Evolutionary conservation across 2,888 invertebrate species (phyloP), one percentile per base, ranked within the genome.

Genomic region (Eupithecia pulchellata): DNA sequence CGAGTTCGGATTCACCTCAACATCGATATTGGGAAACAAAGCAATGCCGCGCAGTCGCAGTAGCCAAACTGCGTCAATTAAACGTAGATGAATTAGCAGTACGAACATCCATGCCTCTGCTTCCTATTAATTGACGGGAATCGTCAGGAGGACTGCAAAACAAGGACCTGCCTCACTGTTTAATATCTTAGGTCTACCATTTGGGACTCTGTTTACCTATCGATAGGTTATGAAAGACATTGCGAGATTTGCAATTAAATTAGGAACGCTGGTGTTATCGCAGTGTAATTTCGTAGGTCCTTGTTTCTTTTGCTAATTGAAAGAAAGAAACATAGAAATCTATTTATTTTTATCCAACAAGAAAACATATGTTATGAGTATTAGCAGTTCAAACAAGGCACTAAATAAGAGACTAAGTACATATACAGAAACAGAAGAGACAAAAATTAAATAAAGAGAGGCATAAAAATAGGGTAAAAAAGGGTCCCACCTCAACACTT

Each of bases 1-100:
- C 30, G 14, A 9, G n/a, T n/a, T 47, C 9, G 11, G 47, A 47
- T n/a, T n/a, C 20, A 60, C 32, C 58, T 9, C n/a, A 17, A 14
- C 14, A 25, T 61, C 20, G 34, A 61, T 61, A 14, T 34, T 61
- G 25, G 34, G 57, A 63, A 62, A 55, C 34, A 47, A 62, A 66
- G 14, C 39, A 3, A n/a, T 4, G 20, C 34, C 63, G 39, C 65
- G 36, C 30, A 39, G 30, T 34, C 68, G 63, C 30, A 72, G 52
- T 29, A 67, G 30, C 62, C 66, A 4, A 64, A 42, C 52, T 66
- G 60, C 66, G 72, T 67, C 36, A n/a, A 32, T n/a, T 6, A 13
- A 55, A 8, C 14, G 17, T 17, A 29, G 57, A 57, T 57, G 29
- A 57, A 29, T 17, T 27, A 57, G 57, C 29, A 57, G 17, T 29